phyloP scores from a whole-genome alignment of 2,797 vertebrate species.

The Centropyge bicolor region DNA sequence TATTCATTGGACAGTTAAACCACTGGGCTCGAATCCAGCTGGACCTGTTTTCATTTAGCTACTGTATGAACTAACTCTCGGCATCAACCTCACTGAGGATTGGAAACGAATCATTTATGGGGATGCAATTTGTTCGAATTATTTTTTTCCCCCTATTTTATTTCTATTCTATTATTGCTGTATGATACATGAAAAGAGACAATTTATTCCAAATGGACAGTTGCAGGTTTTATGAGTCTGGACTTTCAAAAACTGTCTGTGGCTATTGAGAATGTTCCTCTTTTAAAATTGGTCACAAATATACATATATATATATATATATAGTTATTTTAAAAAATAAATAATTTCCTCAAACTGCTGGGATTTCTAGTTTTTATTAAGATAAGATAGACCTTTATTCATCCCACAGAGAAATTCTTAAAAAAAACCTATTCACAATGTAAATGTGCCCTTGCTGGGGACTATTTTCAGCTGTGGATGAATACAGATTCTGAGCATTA shows the following conservation, averaged over 20 bases:
- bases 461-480: background rate
- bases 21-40: slow-evolving; percentile 39
- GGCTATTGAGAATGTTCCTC: background rate
- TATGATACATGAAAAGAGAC: background rate
- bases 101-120: slow-evolving; percentile 30
- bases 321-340: background rate
- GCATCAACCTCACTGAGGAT: slow-evolving; percentile 17
- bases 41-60: slow-evolving; percentile 58
- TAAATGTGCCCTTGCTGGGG: too few relatives aligned
- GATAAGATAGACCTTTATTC: too few relatives aligned
- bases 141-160: background rate
- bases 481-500: background rate
- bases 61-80: slow-evolving; percentile 10
- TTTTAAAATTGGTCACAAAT: too few relatives aligned
- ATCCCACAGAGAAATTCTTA: too few relatives aligned
- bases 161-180: background rate
- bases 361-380: too few relatives aligned
- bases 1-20: slow-evolving; percentile 28
- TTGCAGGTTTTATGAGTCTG: background rate
- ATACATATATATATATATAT: slow-evolving; percentile 3
- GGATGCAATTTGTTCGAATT: background rate
- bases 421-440: too few relatives aligned
- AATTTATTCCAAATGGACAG: background rate
- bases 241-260: background rate
- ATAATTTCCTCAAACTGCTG: too few relatives aligned